These are phyloP conservation scores for Triplophysa siluroides DNA, from an alignment of 2,113 vertebrate species.

Conservation along the genomic window DNA sequence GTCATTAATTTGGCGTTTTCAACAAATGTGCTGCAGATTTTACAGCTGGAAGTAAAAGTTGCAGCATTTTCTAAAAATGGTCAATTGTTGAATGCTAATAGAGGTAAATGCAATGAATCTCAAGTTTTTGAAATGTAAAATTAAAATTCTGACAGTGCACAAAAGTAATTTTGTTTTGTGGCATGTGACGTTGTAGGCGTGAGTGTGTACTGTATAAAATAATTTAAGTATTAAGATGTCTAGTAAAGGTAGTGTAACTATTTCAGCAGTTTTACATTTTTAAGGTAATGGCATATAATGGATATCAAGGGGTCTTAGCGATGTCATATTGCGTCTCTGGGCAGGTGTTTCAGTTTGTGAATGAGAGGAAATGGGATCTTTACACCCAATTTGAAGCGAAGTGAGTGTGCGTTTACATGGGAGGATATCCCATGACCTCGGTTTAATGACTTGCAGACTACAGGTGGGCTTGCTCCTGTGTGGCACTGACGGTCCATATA, in stretches of 20 bases:
- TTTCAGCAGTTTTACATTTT: neutral
- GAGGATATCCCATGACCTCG: constrained; percentile 90
- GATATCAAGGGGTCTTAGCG: constrained; percentile 49
- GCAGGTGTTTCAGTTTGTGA: constrained; percentile 88
- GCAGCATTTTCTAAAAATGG: neutral
- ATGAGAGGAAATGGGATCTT: constrained; percentile 99
- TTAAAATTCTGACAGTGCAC: no score
- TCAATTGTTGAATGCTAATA: neutral
- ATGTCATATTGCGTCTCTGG: constrained; percentile 65
- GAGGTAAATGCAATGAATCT: neutral
- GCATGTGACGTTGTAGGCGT: neutral
- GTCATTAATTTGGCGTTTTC: constrained; percentile 3
- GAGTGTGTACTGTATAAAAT: neutral
- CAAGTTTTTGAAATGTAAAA: neutral
- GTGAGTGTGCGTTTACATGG: constrained; percentile 95
- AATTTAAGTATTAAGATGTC: neutral
- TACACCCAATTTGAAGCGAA: constrained; percentile 99
- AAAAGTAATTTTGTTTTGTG: neutral
- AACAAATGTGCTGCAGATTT: neutral
- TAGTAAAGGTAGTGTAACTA: neutral
- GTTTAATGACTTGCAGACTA: constrained; percentile 95
- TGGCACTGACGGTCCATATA: constrained; percentile 78
- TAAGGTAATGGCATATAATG: constrained; percentile 48
- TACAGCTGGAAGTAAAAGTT: neutral
- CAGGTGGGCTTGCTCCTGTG: constrained; percentile 87